Evolutionary conservation across 2,113 vertebrate genomes (phyloP).

Genomic region (Heterotis niloticus): DNA sequence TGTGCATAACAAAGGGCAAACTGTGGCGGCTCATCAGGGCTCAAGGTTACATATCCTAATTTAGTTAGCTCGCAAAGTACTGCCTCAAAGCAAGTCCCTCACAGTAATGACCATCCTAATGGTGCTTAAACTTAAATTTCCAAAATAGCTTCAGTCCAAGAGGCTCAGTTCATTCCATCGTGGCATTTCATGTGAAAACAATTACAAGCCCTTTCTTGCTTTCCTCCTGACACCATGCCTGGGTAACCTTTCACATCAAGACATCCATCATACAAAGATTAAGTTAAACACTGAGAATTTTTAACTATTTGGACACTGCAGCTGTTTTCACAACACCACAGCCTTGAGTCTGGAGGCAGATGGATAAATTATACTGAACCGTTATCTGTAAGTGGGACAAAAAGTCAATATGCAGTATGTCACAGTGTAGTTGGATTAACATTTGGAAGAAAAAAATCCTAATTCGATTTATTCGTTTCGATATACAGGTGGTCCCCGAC

Average conservation of each 20-base stretch:
- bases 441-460: not conserved
- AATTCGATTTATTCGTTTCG: too few species aligned
- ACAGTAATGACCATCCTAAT: constrained; percentile 1
- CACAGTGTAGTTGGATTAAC: not conserved
- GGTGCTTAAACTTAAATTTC: not conserved
- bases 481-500: too few species aligned
- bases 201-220: not conserved
- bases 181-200: constrained; percentile 16
- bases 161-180: not conserved
- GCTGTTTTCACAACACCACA: constrained; percentile 1
- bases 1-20: too few species aligned
- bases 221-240: not conserved
- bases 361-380: not conserved
- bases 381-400: too few species aligned
- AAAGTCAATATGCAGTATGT: too few species aligned
- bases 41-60: not conserved
- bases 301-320: not conserved
- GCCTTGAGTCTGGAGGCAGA: not conserved
- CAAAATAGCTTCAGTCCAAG: not conserved
- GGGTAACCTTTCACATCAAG: not conserved
- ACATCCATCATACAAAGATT: not conserved
- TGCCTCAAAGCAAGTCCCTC: not conserved
- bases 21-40: too few species aligned
- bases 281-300: not conserved
- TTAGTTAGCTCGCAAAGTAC: not conserved